Conservation (phyloP, 2,113 vertebrate species). For the Alces alces region DNA sequence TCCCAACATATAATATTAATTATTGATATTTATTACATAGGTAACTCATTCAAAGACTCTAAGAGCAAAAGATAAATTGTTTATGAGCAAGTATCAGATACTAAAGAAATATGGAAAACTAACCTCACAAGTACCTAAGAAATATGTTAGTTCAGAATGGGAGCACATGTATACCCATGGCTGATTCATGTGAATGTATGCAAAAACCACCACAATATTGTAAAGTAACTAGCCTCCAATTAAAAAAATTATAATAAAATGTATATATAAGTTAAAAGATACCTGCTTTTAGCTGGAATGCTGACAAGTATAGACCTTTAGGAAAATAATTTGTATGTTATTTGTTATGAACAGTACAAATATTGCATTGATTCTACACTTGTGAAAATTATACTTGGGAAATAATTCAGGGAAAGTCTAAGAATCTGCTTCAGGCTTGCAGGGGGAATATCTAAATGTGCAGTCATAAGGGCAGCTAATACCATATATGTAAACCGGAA, state of each 20-base stretch:
- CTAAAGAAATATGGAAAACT: not conserved
- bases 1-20: not conserved
- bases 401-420: not conserved
- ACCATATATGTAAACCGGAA: not conserved
- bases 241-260: not conserved
- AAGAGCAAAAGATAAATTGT: not conserved
- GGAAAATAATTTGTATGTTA: not conserved
- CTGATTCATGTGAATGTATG: not conserved
- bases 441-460: not conserved
- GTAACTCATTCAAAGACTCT: not conserved
- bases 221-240: not conserved
- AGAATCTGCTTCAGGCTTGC: not conserved
- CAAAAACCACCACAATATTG: not conserved
- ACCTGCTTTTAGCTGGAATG: not conserved
- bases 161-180: not conserved
- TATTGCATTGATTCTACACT: not conserved
- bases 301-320: not conserved
- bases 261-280: not conserved
- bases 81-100: not conserved
- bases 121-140: not conserved
- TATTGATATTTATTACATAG: not conserved
- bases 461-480: not conserved
- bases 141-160: not conserved
- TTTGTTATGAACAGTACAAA: not conserved
- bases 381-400: not conserved